A percentile compares a stretch with the other conserved stretches of the same genome.
Evolutionary conservation across 23 tunicate genomes (phyloP).

Genomic region (Halocynthia roretzi): DNA sequence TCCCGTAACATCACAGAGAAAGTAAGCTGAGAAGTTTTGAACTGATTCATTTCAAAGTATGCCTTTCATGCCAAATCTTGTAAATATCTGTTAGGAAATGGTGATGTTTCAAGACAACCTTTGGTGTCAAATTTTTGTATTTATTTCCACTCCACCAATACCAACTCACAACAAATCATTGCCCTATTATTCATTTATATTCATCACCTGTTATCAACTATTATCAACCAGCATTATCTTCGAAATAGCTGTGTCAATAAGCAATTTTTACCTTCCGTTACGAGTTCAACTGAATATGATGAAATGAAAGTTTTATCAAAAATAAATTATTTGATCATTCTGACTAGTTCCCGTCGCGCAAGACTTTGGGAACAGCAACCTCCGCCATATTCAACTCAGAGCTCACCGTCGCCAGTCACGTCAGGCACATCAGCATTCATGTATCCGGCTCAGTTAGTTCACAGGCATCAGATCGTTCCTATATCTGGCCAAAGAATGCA

Average conservation of each 20-base stretch:
- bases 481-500: slow-evolving; percentile 25
- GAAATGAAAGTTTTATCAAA: too few species aligned
- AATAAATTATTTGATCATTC: neutral
- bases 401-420: slow-evolving; percentile 16
- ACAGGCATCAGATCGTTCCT: too few species aligned
- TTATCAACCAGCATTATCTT: neutral
- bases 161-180: neutral
- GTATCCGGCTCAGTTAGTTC: slow-evolving; percentile 10
- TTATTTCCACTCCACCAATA: neutral
- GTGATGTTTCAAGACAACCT: too few species aligned
- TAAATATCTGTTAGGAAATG: too few species aligned
- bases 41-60: too few species aligned
- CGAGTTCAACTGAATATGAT: too few species aligned
- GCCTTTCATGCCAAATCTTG: too few species aligned
- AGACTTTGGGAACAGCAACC: slow-evolving; percentile 45
- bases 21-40: neutral
- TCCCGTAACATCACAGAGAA: slow-evolving; percentile 17
- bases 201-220: neutral
- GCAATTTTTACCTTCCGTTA: too few species aligned
- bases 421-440: slow-evolving; percentile 10
- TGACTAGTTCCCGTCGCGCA: slow-evolving; percentile 12
- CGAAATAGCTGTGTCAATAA: neutral
- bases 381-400: slow-evolving; percentile 68
- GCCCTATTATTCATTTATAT: neutral
- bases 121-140: neutral